phyloP scores from a whole-genome alignment of 2,113 vertebrate species.

The Otus sunia region DNA sequence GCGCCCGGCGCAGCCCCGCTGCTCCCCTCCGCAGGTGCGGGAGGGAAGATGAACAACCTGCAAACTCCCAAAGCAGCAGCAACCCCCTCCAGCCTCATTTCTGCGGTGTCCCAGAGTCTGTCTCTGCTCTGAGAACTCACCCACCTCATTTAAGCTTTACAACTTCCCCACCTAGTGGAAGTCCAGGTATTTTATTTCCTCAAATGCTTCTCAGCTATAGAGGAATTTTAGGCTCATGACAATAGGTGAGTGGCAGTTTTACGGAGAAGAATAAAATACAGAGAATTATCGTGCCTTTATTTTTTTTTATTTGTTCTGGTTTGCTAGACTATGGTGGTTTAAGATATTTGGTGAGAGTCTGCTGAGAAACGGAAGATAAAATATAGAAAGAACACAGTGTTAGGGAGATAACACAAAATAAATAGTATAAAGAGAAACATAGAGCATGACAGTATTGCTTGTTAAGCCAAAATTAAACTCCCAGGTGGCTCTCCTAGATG shows the following conservation, averaged over 20 bases:
- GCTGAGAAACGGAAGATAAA: not conserved
- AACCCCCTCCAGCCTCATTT: not conserved
- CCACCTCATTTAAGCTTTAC: constrained; percentile 33
- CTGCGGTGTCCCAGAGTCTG: not conserved
- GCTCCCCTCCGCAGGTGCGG: rapidly evolving
- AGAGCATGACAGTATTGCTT: not conserved
- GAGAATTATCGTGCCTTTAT: rapidly evolving
- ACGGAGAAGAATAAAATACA: not conserved
- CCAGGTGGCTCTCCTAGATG: not conserved
- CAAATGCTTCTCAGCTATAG: not conserved
- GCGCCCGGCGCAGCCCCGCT: not conserved
- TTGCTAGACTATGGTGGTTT: not conserved
- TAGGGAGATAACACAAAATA: not conserved
- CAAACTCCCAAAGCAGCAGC: not conserved
- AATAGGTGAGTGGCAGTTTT: not conserved
- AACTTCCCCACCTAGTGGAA: constrained; percentile 71
- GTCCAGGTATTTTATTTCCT: not conserved
- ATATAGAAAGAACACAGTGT: not conserved
- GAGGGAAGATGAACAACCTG: not conserved
- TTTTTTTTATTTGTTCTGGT: not conserved
- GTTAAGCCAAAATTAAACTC: not conserved
- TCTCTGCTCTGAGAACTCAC: not conserved
- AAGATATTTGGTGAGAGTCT: not conserved
- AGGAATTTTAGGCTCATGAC: not conserved
- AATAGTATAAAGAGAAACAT: not conserved